These are phyloP conservation scores for Aromia moschata DNA, from an alignment of 2,888 invertebrate genomes.

Conservation along the genomic window DNA sequence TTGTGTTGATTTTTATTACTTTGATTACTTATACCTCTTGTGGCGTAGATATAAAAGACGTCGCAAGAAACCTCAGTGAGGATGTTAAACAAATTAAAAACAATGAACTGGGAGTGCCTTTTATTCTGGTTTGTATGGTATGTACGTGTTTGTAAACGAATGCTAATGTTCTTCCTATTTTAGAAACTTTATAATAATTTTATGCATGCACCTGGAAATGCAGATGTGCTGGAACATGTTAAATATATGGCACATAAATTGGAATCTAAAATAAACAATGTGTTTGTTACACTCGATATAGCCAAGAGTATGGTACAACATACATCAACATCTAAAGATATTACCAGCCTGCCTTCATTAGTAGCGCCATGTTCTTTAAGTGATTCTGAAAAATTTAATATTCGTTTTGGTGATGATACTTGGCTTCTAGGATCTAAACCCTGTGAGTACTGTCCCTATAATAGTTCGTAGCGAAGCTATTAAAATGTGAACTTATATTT, in stretches of 20 bases:
- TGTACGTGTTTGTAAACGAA: background rate
- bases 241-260: constrained; percentile 54
- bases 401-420: background rate
- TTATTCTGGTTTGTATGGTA: no score
- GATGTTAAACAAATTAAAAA: constrained; percentile 54
- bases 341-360: constrained; percentile 26
- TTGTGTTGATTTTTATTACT: constrained; percentile 25
- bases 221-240: constrained; percentile 53
- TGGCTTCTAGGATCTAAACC: background rate
- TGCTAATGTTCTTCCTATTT: constrained; percentile 34
- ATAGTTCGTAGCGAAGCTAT: no score
- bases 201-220: constrained; percentile 51
- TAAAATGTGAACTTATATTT: no score
- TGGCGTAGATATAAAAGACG: constrained; percentile 44
- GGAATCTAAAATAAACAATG: constrained; percentile 54
- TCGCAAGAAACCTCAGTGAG: constrained; percentile 49
- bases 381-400: constrained; percentile 19
- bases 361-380: constrained; percentile 30
- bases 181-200: constrained; percentile 58
- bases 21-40: constrained; percentile 26
- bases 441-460: no score
- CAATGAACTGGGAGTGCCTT: constrained; percentile 57
- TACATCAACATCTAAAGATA: constrained; percentile 37
- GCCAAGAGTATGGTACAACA: constrained; percentile 53
- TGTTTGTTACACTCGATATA: constrained; percentile 54